A percentile compares a stretch with the other conserved stretches of the same genome.
Conservation (phyloP, 2,797 vertebrate species). For the Catostomus latipinnis region DNA sequence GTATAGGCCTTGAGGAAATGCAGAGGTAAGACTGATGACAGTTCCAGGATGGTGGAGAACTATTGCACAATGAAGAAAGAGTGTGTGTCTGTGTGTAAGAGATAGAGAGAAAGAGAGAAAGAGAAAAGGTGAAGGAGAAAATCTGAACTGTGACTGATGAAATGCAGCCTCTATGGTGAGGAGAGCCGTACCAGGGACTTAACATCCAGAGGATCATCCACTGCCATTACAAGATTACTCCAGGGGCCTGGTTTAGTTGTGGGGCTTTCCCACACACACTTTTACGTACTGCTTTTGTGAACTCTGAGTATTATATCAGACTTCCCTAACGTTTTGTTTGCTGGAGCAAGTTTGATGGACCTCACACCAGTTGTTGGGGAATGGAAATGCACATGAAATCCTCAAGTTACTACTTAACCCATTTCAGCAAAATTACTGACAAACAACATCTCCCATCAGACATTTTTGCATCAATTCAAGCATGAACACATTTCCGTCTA, state of each 20-base stretch:
- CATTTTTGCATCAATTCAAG: too few relatives aligned
- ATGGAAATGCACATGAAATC: too few relatives aligned
- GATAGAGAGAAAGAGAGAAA: constrained; percentile 17
- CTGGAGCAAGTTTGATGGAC: too few relatives aligned
- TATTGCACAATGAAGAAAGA: constrained; percentile 29
- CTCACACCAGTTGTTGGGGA: too few relatives aligned
- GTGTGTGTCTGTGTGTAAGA: constrained; percentile 4
- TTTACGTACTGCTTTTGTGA: background rate
- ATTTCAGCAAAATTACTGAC: too few relatives aligned
- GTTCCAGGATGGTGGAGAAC: constrained; percentile 24
- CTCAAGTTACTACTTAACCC: too few relatives aligned
- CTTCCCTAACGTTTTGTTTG: too few relatives aligned
- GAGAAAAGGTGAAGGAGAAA: constrained; percentile 10
- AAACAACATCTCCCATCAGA: too few relatives aligned
- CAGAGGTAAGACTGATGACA: constrained; percentile 43
- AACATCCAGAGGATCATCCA: constrained; percentile 48
- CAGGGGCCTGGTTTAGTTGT: constrained; percentile 12
- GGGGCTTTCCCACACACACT: background rate
- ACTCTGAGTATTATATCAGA: background rate
- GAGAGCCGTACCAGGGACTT: constrained; percentile 51
- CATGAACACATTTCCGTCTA: too few relatives aligned
- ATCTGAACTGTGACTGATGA: constrained; percentile 37
- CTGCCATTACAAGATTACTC: constrained; percentile 48
- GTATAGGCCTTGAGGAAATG: constrained; percentile 40
- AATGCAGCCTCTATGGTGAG: constrained; percentile 51